Conservation (phyloP, 1,140 invertebrate genomes). For the Drosophila quadrilineata region DNA sequence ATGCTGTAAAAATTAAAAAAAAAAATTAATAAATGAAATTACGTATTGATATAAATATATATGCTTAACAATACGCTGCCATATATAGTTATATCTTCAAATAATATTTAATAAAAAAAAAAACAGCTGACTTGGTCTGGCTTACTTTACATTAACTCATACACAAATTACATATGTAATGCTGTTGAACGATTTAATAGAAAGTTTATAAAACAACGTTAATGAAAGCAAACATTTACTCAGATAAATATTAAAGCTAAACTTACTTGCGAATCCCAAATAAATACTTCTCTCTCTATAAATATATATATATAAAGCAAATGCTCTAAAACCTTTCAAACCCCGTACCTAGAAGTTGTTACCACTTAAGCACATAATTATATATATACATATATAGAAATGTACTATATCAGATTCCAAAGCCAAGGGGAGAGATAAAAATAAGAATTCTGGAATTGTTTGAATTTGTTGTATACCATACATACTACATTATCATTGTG, state of each 20-base stretch:
- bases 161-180: conserved; percentile 53
- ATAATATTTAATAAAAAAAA: conserved; percentile 41
- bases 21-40: conserved; percentile 22
- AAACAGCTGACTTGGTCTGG: conserved; percentile 50
- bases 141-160: conserved; percentile 36
- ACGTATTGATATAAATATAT: conserved; percentile 58
- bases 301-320: conserved; percentile 23
- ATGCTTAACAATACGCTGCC: conserved; percentile 67
- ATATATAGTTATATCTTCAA: conserved; percentile 55
- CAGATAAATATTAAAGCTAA: conserved; percentile 44
- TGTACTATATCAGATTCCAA: conserved; percentile 41
- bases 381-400: conserved; percentile 15
- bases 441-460: conserved; percentile 41
- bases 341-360: conserved; percentile 74
- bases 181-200: conserved; percentile 62
- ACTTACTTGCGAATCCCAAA: conserved; percentile 26
- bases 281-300: no score
- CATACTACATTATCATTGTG: no score
- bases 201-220: conserved; percentile 79
- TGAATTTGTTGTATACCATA: conserved; percentile 46
- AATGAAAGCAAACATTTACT: conserved; percentile 46
- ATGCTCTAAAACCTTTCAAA: conserved; percentile 45
- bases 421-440: conserved; percentile 30
- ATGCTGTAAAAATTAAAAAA: conserved; percentile 34
- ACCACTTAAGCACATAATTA: conserved; percentile 54